Conservation (phyloP, 1,140 invertebrate species). For the Zaprionus africanus region DNA sequence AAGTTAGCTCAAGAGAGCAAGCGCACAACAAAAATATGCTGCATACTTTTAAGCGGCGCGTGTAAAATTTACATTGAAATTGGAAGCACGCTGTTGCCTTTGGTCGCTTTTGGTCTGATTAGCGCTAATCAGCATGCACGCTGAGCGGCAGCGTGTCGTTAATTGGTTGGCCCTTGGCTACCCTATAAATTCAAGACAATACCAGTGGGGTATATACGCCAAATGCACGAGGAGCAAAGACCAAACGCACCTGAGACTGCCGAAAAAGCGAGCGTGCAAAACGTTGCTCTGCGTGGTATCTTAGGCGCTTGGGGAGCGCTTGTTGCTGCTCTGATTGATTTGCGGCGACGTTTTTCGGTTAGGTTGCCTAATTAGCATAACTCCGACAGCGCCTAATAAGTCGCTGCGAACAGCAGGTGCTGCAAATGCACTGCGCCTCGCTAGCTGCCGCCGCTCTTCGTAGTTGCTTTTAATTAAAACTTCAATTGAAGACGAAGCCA, state of each 20-base stretch:
- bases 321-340: constrained; percentile 58
- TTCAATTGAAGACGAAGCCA: constrained; percentile 44
- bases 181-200: background rate
- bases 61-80: constrained; percentile 72
- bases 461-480: constrained; percentile 76
- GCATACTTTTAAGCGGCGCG: constrained; percentile 38
- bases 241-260: no score
- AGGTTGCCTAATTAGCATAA: constrained; percentile 67
- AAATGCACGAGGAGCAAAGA: no score
- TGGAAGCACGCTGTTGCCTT: constrained; percentile 28
- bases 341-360: constrained; percentile 53
- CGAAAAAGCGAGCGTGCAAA: no score
- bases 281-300: background rate
- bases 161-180: constrained; percentile 28
- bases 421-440: constrained; percentile 45
- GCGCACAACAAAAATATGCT: constrained; percentile 41
- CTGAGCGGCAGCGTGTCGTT: constrained; percentile 6
- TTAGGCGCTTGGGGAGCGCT: background rate
- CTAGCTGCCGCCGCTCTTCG: background rate
- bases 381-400: constrained; percentile 70
- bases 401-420: constrained; percentile 49
- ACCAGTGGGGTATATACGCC: background rate
- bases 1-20: constrained; percentile 1
- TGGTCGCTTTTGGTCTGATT: constrained; percentile 38
- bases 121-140: constrained; percentile 57